Conservation (phyloP, 2,888 invertebrate genomes). For the Autographa gamma region DNA sequence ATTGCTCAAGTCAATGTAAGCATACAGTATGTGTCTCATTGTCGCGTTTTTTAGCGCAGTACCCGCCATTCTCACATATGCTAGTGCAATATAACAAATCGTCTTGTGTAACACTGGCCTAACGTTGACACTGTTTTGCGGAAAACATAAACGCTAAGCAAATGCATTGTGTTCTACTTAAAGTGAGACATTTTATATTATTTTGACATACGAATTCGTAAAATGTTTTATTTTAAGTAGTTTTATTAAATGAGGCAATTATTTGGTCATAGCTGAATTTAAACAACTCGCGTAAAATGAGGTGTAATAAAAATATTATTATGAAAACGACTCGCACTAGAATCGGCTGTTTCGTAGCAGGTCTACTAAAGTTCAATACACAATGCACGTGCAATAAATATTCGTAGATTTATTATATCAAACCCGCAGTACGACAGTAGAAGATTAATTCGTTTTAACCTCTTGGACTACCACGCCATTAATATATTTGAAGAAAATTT, state of each 20-base stretch:
- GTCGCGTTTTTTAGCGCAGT: slow-evolving; percentile 62
- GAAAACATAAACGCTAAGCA: slow-evolving; percentile 26
- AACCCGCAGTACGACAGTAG: no score
- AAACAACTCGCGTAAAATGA: background rate
- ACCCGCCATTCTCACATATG: slow-evolving; percentile 57
- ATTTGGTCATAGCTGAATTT: background rate
- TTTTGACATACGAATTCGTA: background rate
- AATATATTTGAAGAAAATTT: no score
- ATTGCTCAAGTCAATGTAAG: slow-evolving; percentile 44
- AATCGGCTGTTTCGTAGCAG: background rate
- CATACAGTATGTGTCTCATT: slow-evolving; percentile 55
- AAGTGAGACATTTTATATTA: background rate
- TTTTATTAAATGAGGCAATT: background rate
- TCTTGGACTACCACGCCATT: background rate
- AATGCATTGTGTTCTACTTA: slow-evolving; percentile 17
- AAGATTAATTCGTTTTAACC: background rate
- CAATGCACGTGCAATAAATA: no score
- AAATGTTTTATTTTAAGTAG: background rate
- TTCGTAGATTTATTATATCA: no score
- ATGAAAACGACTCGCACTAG: background rate
- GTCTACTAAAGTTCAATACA: background rate
- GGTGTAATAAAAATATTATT: background rate
- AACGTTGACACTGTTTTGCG: slow-evolving; percentile 47
- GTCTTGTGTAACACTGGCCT: slow-evolving; percentile 54
- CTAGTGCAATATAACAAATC: slow-evolving; percentile 55